Percentiles rank a stretch among this genome's conserved stretches.
These are phyloP conservation scores for Eupithecia exiguata DNA, from an alignment of 2,888 invertebrate species.

Conservation along the genomic window DNA sequence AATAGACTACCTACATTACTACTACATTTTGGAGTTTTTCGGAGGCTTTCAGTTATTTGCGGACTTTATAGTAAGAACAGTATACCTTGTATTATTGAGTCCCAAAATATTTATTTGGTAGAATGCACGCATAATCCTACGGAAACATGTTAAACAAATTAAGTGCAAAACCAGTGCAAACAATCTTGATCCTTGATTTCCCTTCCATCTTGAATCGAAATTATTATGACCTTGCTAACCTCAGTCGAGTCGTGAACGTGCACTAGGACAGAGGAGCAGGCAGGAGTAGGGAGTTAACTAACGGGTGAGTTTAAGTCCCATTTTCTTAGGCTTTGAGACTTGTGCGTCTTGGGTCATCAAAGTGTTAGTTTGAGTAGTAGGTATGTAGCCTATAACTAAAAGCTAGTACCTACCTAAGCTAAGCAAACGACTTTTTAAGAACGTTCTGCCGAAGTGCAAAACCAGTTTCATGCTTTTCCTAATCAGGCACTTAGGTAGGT, in stretches of 20 bases:
- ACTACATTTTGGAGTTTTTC: background rate
- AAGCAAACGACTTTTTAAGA: no score
- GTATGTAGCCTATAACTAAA: no score
- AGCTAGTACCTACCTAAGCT: no score
- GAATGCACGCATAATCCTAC: background rate
- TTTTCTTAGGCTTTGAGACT: background rate
- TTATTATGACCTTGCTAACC: constrained; percentile 25
- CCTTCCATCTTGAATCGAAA: constrained; percentile 11
- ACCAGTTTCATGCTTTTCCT: no score
- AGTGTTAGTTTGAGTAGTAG: no score
- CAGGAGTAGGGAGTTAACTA: background rate
- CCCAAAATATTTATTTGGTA: background rate
- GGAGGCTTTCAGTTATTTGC: background rate
- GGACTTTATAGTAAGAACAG: no score
- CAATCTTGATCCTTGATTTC: background rate
- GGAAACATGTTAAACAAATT: background rate
- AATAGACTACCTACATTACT: background rate
- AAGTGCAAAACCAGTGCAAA: background rate
- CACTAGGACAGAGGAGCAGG: background rate
- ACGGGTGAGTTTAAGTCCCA: background rate
- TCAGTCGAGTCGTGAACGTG: constrained; percentile 14
- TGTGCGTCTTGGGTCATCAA: no score
- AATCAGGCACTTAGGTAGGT: no score
- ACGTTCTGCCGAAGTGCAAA: no score
- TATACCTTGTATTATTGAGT: no score